These are phyloP conservation scores for Platalea minor DNA, from an alignment of 2,797 vertebrate species.

Conservation along the genomic window DNA sequence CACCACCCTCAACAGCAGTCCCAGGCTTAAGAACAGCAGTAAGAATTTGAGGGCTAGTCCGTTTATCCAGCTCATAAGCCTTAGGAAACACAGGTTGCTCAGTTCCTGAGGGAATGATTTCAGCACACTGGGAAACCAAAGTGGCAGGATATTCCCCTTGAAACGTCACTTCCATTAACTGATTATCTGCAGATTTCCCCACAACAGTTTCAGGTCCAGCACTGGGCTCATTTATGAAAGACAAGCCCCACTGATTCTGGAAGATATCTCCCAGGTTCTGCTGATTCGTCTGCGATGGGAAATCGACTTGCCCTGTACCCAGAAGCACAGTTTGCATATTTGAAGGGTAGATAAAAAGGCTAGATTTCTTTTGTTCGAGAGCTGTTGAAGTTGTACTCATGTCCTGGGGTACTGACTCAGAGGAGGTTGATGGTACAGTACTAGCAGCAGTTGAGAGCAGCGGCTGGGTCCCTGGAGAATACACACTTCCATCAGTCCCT, in stretches of 20 bases:
- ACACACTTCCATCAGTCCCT: constrained; percentile 82
- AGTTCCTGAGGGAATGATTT: constrained; percentile 78
- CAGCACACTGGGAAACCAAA: constrained; percentile 83
- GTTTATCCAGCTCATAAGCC: constrained; percentile 87
- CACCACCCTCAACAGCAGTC: constrained; percentile 79
- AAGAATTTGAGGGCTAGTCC: constrained; percentile 88
- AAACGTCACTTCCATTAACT: constrained; percentile 81
- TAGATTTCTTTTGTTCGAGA: constrained; percentile 90
- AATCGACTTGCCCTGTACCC: constrained; percentile 80
- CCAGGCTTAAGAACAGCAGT: constrained; percentile 76
- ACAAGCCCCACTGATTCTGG: constrained; percentile 99
- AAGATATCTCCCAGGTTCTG: constrained; percentile 98
- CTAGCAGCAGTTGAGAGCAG: constrained; percentile 89
- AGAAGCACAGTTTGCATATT: constrained; percentile 98
- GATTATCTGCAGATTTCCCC: constrained; percentile 77
- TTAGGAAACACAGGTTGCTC: constrained; percentile 84
- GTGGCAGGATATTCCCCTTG: constrained; percentile 81
- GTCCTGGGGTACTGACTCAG: constrained; percentile 85
- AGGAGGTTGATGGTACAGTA: constrained; percentile 81
- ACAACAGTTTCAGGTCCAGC: constrained; percentile 78
- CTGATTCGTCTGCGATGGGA: constrained; percentile 87
- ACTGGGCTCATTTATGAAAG: constrained; percentile 97
- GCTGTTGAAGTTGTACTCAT: constrained; percentile 68
- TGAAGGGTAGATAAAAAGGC: constrained; percentile 95
- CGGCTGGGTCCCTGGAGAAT: constrained; percentile 82